Conservation (phyloP, 1,140 invertebrate genomes). For the Zaprionus capensis region DNA sequence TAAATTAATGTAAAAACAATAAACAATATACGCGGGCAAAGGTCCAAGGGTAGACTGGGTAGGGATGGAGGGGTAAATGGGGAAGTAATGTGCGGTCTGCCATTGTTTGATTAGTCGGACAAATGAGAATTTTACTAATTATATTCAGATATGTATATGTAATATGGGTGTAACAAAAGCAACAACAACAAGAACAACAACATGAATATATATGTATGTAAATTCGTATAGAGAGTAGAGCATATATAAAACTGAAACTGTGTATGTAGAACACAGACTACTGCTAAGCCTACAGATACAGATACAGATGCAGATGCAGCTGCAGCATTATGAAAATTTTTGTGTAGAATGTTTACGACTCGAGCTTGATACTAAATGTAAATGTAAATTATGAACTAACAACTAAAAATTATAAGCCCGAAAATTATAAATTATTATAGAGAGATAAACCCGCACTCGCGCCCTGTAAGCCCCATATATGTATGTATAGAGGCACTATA, state of each 20-base stretch:
- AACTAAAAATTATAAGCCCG: slow-evolving; percentile 28
- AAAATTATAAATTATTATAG: slow-evolving; percentile 17
- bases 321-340: slow-evolving; percentile 67
- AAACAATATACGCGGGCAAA: slow-evolving; percentile 3
- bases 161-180: slow-evolving; percentile 20
- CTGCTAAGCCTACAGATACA: slow-evolving; percentile 13
- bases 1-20: slow-evolving; percentile 28
- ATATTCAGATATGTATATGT: slow-evolving; percentile 35
- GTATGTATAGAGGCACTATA: slow-evolving; percentile 11
- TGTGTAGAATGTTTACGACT: slow-evolving; percentile 82
- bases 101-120: slow-evolving; percentile 19
- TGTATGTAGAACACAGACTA: slow-evolving; percentile 4
- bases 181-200: slow-evolving; percentile 9
- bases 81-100: slow-evolving; percentile 2
- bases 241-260: slow-evolving; percentile 10
- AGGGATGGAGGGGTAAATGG: neutral
- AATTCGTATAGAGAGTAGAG: neutral
- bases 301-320: slow-evolving; percentile 1
- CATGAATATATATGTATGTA: slow-evolving; percentile 15
- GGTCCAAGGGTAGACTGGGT: neutral
- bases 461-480: slow-evolving; percentile 8
- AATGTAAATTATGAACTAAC: slow-evolving; percentile 75
- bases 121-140: slow-evolving; percentile 40
- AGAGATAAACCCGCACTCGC: neutral
- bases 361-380: slow-evolving; percentile 76